Evolutionary conservation across 2,113 vertebrate species (phyloP), one percentile per base, ranked within the genome.

Genomic region (Grallaria varia): DNA sequence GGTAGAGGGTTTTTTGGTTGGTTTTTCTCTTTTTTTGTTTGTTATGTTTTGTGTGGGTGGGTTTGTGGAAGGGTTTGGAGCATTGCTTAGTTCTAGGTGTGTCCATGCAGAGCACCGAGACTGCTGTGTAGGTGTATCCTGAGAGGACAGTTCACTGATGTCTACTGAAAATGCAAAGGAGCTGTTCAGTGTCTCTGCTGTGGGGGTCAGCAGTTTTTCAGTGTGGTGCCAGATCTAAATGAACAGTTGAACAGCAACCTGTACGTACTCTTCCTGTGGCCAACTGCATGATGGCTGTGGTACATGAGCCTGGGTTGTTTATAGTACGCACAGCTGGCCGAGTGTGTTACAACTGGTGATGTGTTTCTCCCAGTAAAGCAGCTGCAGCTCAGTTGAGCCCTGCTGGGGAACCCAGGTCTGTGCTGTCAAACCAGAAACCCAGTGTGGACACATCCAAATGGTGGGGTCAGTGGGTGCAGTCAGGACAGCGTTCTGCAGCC

Each of bases 401-500:
- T 91, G 44, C 49, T 39, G 84, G 31, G 30, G 16, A 58, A 0
- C 9, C 27, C 14, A 4, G 3, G 73, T 25, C 77, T 31, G 0
- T 44, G 60, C 53, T 86, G 27, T 74, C 52, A 4, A 35, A 7
- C 12, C 58, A 68, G 83, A 64, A 80, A 33, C 15, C 18, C 23
- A 2, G 27, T 4, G 5, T 1, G 20, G 66, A 8, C 2, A 0
- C 16, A 56, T 1, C 17, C 17, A 8, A 10, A 3, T 7, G 21
- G 4, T 58, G 64, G 59, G 33, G 55, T 47, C 59, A 56, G 30
- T 33, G 72, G 63, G 19, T 15, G 31, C 21, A 31, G 28, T 13
- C 44, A 35, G 75, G 62, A 14, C 14, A 33, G 9, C 1, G 4
- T 12, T 14, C 74, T 81, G 55, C 31, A 50, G 40, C 28, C 62